These are phyloP conservation scores for Anas platyrhynchos DNA, from an alignment of 2,113 vertebrate species.

Conservation along the genomic window DNA sequence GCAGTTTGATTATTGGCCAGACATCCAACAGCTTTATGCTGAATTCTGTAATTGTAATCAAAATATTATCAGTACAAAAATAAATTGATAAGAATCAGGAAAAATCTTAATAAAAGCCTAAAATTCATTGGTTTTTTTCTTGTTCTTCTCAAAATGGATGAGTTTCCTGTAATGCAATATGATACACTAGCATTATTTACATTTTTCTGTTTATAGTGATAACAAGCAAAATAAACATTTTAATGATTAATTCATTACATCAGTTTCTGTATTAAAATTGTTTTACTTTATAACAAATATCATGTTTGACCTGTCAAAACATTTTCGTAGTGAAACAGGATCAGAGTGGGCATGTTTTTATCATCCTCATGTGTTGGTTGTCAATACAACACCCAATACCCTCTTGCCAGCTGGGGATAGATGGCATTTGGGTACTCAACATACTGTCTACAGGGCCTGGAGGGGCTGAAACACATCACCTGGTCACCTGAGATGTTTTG, in stretches of 20 bases:
- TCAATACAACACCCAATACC: background rate
- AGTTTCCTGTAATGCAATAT: background rate
- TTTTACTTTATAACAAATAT: background rate
- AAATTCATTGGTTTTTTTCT: background rate
- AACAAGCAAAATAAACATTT: background rate
- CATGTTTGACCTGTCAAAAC: background rate
- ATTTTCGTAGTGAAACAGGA: background rate
- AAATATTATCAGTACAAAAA: background rate
- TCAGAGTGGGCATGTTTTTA: background rate
- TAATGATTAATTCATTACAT: background rate
- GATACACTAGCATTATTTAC: background rate
- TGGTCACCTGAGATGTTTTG: background rate
- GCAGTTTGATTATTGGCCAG: background rate
- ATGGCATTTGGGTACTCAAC: background rate
- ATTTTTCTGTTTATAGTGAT: background rate
- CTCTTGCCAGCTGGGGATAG: background rate
- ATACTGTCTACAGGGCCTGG: background rate
- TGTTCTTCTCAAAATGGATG: background rate
- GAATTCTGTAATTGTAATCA: background rate
- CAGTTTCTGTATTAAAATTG: background rate
- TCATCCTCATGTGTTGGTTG: background rate
- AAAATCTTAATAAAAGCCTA: background rate
- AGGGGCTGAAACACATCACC: background rate
- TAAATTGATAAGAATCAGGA: background rate
- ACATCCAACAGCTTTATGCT: background rate